Evolutionary conservation across 2,797 vertebrate species (phyloP).

Genomic region (Tarsius wallacei): DNA sequence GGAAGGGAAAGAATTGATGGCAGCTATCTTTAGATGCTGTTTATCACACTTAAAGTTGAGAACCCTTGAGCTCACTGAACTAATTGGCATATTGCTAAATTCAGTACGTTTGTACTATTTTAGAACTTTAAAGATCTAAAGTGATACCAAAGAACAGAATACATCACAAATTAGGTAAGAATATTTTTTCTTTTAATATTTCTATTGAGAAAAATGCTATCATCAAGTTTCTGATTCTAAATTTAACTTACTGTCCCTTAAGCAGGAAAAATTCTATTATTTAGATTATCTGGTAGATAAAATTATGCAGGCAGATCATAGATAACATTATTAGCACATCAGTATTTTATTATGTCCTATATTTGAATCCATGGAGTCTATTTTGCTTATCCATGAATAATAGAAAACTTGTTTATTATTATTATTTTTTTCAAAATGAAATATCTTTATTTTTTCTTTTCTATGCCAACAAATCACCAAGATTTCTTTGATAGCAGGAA

Average conservation of each 20-base stretch:
- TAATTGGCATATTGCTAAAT: constrained; percentile 13
- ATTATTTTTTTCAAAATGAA: neutral
- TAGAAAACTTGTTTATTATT: constrained; percentile 14
- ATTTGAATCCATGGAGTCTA: constrained; percentile 55
- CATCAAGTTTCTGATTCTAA: constrained; percentile 54
- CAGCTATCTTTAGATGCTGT: neutral
- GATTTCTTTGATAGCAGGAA: no score
- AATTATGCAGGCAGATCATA: neutral
- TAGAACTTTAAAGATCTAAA: constrained; percentile 16
- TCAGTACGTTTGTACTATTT: constrained; percentile 19
- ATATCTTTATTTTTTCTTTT: no score
- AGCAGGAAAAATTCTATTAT: neutral
- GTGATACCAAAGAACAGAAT: constrained; percentile 37
- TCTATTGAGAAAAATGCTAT: constrained; percentile 30
- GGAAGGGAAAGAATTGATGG: neutral
- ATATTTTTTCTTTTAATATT: constrained; percentile 60
- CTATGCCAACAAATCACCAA: no score
- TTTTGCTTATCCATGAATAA: neutral
- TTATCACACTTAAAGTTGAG: neutral
- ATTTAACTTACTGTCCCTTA: constrained; percentile 54
- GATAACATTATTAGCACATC: neutral
- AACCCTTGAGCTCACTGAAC: neutral
- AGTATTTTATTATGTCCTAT: neutral
- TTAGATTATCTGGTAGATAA: constrained; percentile 60
- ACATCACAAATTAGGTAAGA: constrained; percentile 85